These are phyloP conservation scores for Chrysochloris asiatica DNA, from an alignment of 2,113 vertebrate genomes.

Conservation along the genomic window DNA sequence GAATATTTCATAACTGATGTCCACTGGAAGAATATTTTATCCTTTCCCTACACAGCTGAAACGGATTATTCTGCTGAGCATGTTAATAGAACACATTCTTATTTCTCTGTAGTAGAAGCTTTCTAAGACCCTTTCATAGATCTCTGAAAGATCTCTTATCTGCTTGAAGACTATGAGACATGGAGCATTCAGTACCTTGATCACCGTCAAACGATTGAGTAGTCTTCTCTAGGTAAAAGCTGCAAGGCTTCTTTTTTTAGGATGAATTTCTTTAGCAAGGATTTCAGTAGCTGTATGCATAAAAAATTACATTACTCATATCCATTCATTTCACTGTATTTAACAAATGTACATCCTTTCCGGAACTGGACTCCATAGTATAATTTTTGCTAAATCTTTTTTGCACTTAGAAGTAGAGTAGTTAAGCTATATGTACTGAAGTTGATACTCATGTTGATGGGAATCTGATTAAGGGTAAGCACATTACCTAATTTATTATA, in stretches of 20 bases:
- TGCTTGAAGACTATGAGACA: slow-evolving; percentile 80
- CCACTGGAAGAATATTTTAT: slow-evolving; percentile 66
- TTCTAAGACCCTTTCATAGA: slow-evolving; percentile 71
- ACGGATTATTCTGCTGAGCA: slow-evolving; percentile 68
- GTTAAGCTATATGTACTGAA: slow-evolving; percentile 42
- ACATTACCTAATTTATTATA: slow-evolving; percentile 63
- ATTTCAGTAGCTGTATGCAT: slow-evolving; percentile 60
- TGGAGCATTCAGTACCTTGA: slow-evolving; percentile 3
- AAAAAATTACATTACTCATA: slow-evolving; percentile 71
- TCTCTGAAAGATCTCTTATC: slow-evolving; percentile 40
- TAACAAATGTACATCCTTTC: slow-evolving; percentile 75
- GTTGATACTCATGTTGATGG: slow-evolving; percentile 56
- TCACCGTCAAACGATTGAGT: slow-evolving; percentile 73
- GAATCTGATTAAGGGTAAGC: slow-evolving; percentile 51
- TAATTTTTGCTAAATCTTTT: slow-evolving; percentile 36
- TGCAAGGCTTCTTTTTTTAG: slow-evolving; percentile 76
- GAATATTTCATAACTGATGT: slow-evolving; percentile 67
- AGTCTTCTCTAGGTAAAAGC: slow-evolving; percentile 74
- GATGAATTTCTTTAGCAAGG: slow-evolving; percentile 71
- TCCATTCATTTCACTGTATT: slow-evolving; percentile 75
- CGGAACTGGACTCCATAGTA: slow-evolving; percentile 60
- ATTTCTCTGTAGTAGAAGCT: slow-evolving; percentile 75
- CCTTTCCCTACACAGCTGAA: slow-evolving; percentile 67
- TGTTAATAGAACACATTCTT: slow-evolving; percentile 70
- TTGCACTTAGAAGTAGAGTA: slow-evolving; percentile 65